Evolutionary conservation across 2,888 invertebrate species (phyloP), one percentile per base, ranked within the genome.

Genomic region (Diarsia dahlii): DNA sequence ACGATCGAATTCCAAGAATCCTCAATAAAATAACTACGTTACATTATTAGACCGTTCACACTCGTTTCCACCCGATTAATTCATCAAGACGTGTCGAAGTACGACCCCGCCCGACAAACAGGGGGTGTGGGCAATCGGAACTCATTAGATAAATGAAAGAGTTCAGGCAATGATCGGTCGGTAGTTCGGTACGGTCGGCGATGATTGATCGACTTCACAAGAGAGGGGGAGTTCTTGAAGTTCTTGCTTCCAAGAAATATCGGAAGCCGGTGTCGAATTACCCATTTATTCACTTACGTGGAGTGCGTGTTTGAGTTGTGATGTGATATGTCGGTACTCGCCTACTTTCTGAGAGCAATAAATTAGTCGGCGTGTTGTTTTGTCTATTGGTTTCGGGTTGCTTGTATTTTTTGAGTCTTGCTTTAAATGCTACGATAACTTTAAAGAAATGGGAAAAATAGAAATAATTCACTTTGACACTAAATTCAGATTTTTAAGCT

Each of bases 101-200:
- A 77, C 86, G 89, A 88, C 90, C 90, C 88, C 88, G 85, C 83
- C 90, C 83, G 76, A 84, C 91, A 91, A 92, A 92, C 92, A 91
- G 83, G 89, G 87, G 88, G 89, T 80, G 87, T 86, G 81, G 81
- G 80, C 84, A 82, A 71, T 74, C 69, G 74, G 80, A 88, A 87
- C 87, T 95, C 95, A 95, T 96, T 96, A 95, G 91, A 94, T 93
- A 95, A 95, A 96, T 95, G 95, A 96, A 95, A 95, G 95, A 96
- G 96, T 96, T 95, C 93, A 93, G 90, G 89, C 85, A 91, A 93
- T 92, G 93, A 92, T 90, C 90, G 90, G 87, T 88, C 80, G 86
- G 81, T 84, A 82, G 90, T 87, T 88, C 80, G 86, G 81, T 84
- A 82, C 84, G 84, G 81, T 76, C 88, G 82, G 81, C 82, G 84